Base-by-base conservation (phyloP, 1,140 invertebrate species). In the Scaptomyza pallida region DNA sequence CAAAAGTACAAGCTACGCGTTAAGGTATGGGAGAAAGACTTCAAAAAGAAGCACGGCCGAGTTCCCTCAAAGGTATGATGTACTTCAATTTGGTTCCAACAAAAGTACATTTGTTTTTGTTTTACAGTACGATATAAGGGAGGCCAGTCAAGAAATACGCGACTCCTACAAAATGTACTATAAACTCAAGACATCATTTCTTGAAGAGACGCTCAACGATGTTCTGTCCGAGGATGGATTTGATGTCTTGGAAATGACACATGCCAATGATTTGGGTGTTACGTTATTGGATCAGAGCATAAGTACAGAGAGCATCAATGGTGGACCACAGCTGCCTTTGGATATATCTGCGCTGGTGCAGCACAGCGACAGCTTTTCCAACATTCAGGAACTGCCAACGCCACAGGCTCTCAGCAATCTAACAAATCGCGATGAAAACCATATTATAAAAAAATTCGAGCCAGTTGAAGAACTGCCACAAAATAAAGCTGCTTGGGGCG, bases 131-230 rank as follows among this genome's bases (percentile, higher is more conserved):
- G 96, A 97, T 86, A 96, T 97, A 41, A 94, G 94, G 77, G 94
- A 94, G 90, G 96, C 96, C 17, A 93, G 94, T 15, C 80, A 92
- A 33, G 93, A 94, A 55, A 95, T 97, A 41, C 93, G 94, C 78
- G 93, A 95, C 81, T 95, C 96, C 0, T 97, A 97, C 74, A 95
- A 95, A 91, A 94, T 94, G 72, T 97, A 97, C 90, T 96, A 95
- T 92, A 93, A 95, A 73, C 81, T 96, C 1, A 97, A 97, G 92
- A 95, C 95, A 23, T 92, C 92, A 44, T 94, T 94, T 43, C 92
- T 96, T 30, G 95, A 96, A 82, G 93, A 95, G 72, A 95, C 94
- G 5, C 91, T 96, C n/a, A 91, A 90, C 21, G 93, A 94, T 75
- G 78, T 86, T 8, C 89, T 92, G 37, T 81, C 92, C 51, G 92